phyloP scores from a whole-genome alignment of 2,888 invertebrate genomes.

The Drosophila yooni region DNA sequence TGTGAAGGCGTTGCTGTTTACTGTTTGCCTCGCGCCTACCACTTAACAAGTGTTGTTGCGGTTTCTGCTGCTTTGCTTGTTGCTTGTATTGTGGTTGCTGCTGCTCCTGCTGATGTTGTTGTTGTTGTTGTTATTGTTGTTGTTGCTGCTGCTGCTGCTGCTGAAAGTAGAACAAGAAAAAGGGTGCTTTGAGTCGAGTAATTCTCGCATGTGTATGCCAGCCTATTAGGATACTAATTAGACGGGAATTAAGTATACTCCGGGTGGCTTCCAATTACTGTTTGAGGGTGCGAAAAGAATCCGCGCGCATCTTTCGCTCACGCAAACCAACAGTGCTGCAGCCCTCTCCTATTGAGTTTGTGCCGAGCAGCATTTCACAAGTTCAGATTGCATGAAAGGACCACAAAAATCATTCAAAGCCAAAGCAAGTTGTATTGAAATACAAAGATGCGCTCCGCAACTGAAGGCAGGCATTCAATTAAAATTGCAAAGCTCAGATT shows the following conservation, averaged over 20 bases:
- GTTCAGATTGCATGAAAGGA: constrained; percentile 2
- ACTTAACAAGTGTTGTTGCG: constrained; percentile 52
- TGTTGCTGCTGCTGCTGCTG: constrained; percentile 5
- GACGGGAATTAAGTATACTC: constrained; percentile 57
- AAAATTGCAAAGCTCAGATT: background rate
- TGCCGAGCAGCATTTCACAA: constrained; percentile 22
- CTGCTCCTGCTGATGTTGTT: constrained; percentile 19
- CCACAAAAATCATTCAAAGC: constrained; percentile 1
- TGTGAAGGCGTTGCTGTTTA: constrained; percentile 80
- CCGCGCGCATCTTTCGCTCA: constrained; percentile 3
- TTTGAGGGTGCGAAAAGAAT: constrained; percentile 14
- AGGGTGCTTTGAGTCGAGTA: constrained; percentile 48
- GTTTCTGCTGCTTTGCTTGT: constrained; percentile 26
- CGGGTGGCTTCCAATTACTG: constrained; percentile 34
- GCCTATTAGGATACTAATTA: constrained; percentile 65
- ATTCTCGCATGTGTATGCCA: constrained; percentile 33
- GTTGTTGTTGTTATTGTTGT: constrained; percentile 29
- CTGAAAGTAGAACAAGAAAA: constrained; percentile 65
- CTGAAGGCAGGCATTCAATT: background rate
- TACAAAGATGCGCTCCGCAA: background rate
- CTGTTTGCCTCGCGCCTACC: constrained; percentile 63
- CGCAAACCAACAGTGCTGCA: constrained; percentile 10
- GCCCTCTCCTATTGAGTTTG: constrained; percentile 40
- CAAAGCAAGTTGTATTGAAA: constrained; percentile 5
- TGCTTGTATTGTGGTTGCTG: constrained; percentile 24